A percentile compares a stretch with the other conserved stretches of the same genome.
phyloP scores from a whole-genome alignment of 2,888 invertebrate species.

The Hydrotaea cyrtoneurina region DNA sequence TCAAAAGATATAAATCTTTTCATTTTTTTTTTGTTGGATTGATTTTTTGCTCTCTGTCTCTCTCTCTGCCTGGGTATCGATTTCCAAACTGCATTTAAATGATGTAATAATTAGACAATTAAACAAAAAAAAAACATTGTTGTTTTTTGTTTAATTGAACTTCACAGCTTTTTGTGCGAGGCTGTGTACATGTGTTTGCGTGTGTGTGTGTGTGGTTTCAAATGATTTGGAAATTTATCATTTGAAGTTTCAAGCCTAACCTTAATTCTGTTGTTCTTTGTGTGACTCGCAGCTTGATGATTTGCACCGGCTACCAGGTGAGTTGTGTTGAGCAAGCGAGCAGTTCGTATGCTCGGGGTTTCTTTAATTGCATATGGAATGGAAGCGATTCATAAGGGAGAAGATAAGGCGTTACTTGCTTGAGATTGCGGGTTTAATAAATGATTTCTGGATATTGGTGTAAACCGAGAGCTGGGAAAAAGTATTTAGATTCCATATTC shows the following conservation, averaged over 20 bases:
- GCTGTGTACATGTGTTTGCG: too few species aligned
- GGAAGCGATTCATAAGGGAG: too few species aligned
- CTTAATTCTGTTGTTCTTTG: slow-evolving; percentile 2
- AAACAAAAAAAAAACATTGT: slow-evolving; percentile 21
- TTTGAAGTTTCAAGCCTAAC: slow-evolving; percentile 33
- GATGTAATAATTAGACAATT: slow-evolving; percentile 52
- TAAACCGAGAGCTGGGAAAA: too few species aligned
- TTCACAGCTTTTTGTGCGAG: not conserved
- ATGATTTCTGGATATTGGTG: too few species aligned
- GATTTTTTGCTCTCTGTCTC: slow-evolving; percentile 16
- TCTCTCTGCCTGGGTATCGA: slow-evolving; percentile 3
- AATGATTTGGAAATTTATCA: slow-evolving; percentile 48
- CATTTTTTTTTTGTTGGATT: not conserved
- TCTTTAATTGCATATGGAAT: too few species aligned
- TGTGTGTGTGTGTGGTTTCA: not conserved
- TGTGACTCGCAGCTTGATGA: not conserved
- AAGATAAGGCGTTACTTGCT: too few species aligned
- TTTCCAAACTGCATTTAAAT: slow-evolving; percentile 19
- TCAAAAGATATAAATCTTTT: not conserved
- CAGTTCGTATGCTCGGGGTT: too few species aligned
- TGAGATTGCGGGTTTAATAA: too few species aligned
- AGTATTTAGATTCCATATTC: too few species aligned
- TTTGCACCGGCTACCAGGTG: too few species aligned
- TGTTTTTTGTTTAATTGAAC: too few species aligned
- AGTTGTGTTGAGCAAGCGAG: too few species aligned